These are phyloP conservation scores for Hirtodrosophila alboralis DNA, from an alignment of 2,888 invertebrate species.

Conservation along the genomic window DNA sequence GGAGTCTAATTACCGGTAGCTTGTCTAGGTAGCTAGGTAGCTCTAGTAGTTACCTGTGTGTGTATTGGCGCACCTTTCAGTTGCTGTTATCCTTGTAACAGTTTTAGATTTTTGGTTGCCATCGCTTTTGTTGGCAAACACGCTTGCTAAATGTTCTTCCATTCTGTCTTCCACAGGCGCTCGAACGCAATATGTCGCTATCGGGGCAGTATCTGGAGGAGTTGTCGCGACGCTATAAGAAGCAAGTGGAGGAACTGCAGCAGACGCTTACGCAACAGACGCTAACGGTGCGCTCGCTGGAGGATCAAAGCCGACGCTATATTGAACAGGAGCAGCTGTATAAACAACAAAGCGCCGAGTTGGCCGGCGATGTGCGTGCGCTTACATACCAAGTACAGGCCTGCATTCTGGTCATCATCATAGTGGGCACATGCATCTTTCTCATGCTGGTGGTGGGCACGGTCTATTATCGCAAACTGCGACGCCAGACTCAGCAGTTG, in stretches of 20 bases:
- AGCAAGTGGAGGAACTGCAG: slow-evolving; percentile 98
- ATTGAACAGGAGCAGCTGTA: slow-evolving; percentile 91
- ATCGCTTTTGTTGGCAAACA: slow-evolving; percentile 30
- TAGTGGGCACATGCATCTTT: slow-evolving; percentile 81
- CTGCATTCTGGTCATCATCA: slow-evolving; percentile 81
- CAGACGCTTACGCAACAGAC: slow-evolving; percentile 92
- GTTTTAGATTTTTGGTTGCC: slow-evolving; percentile 31
- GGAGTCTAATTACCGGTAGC: slow-evolving; percentile 51
- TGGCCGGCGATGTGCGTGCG: slow-evolving; percentile 88
- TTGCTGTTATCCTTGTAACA: slow-evolving; percentile 48
- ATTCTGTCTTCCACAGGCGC: slow-evolving; percentile 86
- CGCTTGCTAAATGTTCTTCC: slow-evolving; percentile 9
- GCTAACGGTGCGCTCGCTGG: slow-evolving; percentile 89
- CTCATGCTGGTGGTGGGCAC: slow-evolving; percentile 80
- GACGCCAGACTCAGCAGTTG: slow-evolving; percentile 73
- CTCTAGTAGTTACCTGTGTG: too few relatives aligned
- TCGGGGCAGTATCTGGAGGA: slow-evolving; percentile 98
- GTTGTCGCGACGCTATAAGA: slow-evolving; percentile 96
- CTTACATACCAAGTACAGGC: slow-evolving; percentile 87
- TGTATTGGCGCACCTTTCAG: slow-evolving; percentile 23
- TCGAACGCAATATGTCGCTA: slow-evolving; percentile 98
- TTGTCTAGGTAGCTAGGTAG: slow-evolving; percentile 19
- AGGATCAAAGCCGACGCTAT: slow-evolving; percentile 88
- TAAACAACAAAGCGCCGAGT: slow-evolving; percentile 89
- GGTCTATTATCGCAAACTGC: slow-evolving; percentile 80